These are phyloP conservation scores for Sesia apiformis DNA, from an alignment of 2,888 invertebrate species.

Conservation along the genomic window DNA sequence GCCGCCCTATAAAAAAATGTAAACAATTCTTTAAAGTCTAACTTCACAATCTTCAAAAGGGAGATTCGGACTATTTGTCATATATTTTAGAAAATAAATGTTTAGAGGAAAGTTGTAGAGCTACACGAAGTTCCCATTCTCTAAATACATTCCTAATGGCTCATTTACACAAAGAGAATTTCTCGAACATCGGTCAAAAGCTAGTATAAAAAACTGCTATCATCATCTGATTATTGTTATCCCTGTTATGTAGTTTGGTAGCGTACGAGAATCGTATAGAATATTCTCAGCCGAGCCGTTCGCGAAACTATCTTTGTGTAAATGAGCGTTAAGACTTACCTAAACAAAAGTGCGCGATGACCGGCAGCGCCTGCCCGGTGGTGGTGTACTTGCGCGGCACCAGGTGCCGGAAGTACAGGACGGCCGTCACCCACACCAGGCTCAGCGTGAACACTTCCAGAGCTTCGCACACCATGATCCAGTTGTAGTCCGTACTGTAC, in stretches of 20 bases:
- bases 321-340: constrained; percentile 37
- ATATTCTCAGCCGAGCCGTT: too few species aligned
- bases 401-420: constrained; percentile 86
- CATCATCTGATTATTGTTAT: constrained; percentile 1
- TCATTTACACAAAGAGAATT: not conserved
- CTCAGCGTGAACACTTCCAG: constrained; percentile 85
- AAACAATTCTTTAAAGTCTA: not conserved
- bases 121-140: too few species aligned
- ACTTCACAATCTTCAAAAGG: not conserved
- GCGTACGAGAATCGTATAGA: too few species aligned
- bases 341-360: constrained; percentile 85
- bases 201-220: too few species aligned
- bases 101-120: too few species aligned
- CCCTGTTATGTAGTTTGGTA: constrained; percentile 7
- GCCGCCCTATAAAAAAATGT: not conserved
- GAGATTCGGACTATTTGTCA: not conserved
- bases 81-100: not conserved
- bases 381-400: constrained; percentile 85
- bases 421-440: constrained; percentile 85
- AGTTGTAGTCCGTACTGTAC: constrained; percentile 73
- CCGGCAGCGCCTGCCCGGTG: constrained; percentile 85
- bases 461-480: constrained; percentile 80
- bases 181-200: too few species aligned
- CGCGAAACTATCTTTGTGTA: too few species aligned
- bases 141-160: too few species aligned